Conservation (phyloP, 2,888 invertebrate genomes). For the Lordiphosa fenestrarum region DNA sequence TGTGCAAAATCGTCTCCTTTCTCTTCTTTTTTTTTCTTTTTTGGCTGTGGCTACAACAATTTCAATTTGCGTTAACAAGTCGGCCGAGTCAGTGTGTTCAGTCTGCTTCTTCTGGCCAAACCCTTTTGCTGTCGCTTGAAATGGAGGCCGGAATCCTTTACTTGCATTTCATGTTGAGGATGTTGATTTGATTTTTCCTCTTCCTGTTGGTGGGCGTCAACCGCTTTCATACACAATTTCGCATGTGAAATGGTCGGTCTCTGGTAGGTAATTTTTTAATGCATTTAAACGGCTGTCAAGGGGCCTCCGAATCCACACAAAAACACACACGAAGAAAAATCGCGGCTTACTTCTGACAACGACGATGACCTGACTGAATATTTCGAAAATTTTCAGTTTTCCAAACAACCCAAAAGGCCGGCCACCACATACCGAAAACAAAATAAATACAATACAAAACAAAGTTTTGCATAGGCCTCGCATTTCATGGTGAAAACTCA, state of each 20-base stretch:
- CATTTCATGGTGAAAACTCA: slow-evolving; percentile 27
- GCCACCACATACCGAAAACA: slow-evolving; percentile 30
- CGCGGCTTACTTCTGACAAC: slow-evolving; percentile 3
- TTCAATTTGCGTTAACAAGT: slow-evolving; percentile 61
- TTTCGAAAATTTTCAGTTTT: slow-evolving; percentile 50
- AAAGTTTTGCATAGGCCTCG: slow-evolving; percentile 32
- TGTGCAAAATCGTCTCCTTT: slow-evolving; percentile 37
- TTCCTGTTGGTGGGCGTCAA: slow-evolving; percentile 53
- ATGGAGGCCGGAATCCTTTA: slow-evolving; percentile 4
- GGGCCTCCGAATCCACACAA: slow-evolving; percentile 43
- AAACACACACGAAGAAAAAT: slow-evolving; percentile 45
- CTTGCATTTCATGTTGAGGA: not conserved
- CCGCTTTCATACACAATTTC: slow-evolving; percentile 37
- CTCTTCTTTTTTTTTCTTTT: slow-evolving; percentile 41
- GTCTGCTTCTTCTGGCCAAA: slow-evolving; percentile 36
- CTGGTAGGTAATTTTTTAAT: slow-evolving; percentile 63
- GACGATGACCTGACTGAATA: slow-evolving; percentile 34
- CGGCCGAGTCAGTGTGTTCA: slow-evolving; percentile 30
- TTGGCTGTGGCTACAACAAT: slow-evolving; percentile 49
- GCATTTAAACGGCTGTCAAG: slow-evolving; percentile 73
- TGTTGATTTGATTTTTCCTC: slow-evolving; percentile 55
- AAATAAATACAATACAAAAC: slow-evolving; percentile 8
- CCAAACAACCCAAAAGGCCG: slow-evolving; percentile 34
- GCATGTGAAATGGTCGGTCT: slow-evolving; percentile 49
- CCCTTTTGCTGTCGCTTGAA: slow-evolving; percentile 52